Base-by-base conservation (phyloP, 2,888 invertebrate species). In the Eupithecia tripunctaria region DNA sequence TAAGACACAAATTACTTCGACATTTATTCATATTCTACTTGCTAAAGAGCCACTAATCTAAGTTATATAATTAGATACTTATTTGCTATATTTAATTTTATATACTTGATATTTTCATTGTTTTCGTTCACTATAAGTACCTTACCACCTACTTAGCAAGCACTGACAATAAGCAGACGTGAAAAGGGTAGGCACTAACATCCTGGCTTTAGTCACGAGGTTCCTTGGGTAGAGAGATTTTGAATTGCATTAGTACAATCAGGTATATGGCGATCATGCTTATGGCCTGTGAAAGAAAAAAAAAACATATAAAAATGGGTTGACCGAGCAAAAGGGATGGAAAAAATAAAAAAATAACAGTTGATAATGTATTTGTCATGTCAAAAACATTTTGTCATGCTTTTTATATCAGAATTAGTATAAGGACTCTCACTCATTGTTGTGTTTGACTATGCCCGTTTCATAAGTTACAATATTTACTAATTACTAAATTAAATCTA, bases 251-350 rank as follows among this genome's bases (percentile, higher is more conserved):
- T 51, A 96, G 85, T 3, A 96, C 96, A 64, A 96, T 95, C 70
- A 96, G 88, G 83, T 96, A 96, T 71, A 96, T 96, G 1, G 96
- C 95, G 66, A 96, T 96, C 84, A 95, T 96, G 76, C 95, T 94
- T 66, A 96, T 87, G 71, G 96, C 95, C 96, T 96, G 92, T 74
- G 95, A 85, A 70, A 67, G 68, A 63, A 66, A 15, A 36, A 64
- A 41, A 5, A 4, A 3, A 2, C 14, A 5, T 32, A n/a, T 25
- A 12, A 14, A 47, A n/a, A n/a, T 47, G 7, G 8, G 7, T 8
- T 18, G n/a, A 43, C 18, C 43, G 43, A 32, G 32, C n/a, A n/a
- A n/a, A n/a, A n/a, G n/a, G n/a, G n/a, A n/a, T n/a, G n/a, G n/a
- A n/a, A n/a, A n/a, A n/a, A n/a, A n/a, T n/a, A n/a, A n/a, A n/a